A percentile compares a stretch with the other conserved stretches of the same genome.
Conservation (phyloP, 2,888 invertebrate species). For the Mythimna lalbum region DNA sequence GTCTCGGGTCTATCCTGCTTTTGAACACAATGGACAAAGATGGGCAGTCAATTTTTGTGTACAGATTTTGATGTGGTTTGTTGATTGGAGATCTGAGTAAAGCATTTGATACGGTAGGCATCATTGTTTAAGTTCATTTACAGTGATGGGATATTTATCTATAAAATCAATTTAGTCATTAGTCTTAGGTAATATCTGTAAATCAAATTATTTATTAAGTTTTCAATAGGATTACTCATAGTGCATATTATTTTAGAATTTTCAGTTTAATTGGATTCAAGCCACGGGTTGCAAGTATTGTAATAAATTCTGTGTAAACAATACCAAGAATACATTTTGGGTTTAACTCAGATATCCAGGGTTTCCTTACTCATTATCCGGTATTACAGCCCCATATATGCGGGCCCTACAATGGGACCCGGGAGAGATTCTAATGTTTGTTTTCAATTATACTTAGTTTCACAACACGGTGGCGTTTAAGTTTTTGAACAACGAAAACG, state of each 20-base stretch:
- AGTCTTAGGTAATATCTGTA: not conserved
- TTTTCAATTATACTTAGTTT: constrained; percentile 57
- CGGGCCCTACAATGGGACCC: constrained; percentile 22
- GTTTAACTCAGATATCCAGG: constrained; percentile 38
- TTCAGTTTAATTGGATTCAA: constrained; percentile 24
- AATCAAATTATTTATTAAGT: constrained; percentile 1
- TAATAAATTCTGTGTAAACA: constrained; percentile 47
- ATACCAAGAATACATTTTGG: constrained; percentile 33
- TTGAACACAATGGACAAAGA: constrained; percentile 46
- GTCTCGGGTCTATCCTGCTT: constrained; percentile 46
- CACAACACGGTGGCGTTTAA: constrained; percentile 1
- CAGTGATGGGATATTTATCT: not conserved
- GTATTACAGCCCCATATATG: constrained; percentile 42
- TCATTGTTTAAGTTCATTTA: not conserved
- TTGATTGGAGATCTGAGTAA: constrained; percentile 7
- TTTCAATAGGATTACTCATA: not conserved
- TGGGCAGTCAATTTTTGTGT: constrained; percentile 1
- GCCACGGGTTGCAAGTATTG: constrained; percentile 2
- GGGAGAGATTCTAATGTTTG: constrained; percentile 52
- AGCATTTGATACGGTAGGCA: constrained; percentile 25
- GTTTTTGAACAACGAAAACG: constrained; percentile 28
- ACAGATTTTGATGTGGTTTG: not conserved
- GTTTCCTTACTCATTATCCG: constrained; percentile 45
- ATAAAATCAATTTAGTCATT: not conserved
- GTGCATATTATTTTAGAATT: not conserved